phyloP scores from a whole-genome alignment of 2,797 vertebrate genomes.

The Gallinago stenura region DNA sequence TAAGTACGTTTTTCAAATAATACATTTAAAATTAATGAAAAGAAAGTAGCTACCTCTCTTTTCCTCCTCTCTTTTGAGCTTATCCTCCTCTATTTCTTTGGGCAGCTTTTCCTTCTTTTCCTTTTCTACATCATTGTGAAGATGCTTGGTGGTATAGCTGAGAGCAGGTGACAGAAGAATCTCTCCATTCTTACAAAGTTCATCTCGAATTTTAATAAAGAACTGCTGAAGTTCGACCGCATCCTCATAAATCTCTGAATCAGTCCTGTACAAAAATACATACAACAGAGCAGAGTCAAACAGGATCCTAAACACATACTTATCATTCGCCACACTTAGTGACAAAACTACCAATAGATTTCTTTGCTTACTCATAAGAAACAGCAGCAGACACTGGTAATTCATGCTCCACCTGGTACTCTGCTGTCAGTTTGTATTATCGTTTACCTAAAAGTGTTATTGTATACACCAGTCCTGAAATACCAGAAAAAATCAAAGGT shows the following conservation, averaged over 20 bases:
- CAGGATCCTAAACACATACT: not conserved
- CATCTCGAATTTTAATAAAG: slow-evolving; percentile 96
- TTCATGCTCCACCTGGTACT: not conserved
- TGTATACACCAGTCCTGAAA: not conserved
- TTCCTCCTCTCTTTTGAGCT: slow-evolving; percentile 96
- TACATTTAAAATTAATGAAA: not conserved
- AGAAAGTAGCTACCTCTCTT: slow-evolving; percentile 87
- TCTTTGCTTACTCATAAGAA: not conserved
- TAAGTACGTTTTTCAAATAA: not conserved
- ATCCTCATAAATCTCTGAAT: slow-evolving; percentile 98
- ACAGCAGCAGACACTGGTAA: not conserved
- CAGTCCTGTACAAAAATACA: slow-evolving; percentile 80
- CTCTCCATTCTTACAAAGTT: slow-evolving; percentile 98
- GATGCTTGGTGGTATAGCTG: slow-evolving; percentile 95
- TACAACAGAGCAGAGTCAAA: not conserved
- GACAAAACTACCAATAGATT: not conserved
- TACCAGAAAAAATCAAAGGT: not conserved
- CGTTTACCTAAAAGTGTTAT: not conserved
- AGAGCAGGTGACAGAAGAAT: slow-evolving; percentile 96
- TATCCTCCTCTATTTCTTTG: slow-evolving; percentile 97
- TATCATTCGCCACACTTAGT: not conserved
- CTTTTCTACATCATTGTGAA: slow-evolving; percentile 96
- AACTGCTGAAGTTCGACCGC: slow-evolving; percentile 98
- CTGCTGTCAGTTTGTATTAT: not conserved
- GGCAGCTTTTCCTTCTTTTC: slow-evolving; percentile 98